Evolutionary conservation across 2,797 vertebrate species (phyloP), one percentile per base, ranked within the genome.

Genomic region (Sitta carolinensis): DNA sequence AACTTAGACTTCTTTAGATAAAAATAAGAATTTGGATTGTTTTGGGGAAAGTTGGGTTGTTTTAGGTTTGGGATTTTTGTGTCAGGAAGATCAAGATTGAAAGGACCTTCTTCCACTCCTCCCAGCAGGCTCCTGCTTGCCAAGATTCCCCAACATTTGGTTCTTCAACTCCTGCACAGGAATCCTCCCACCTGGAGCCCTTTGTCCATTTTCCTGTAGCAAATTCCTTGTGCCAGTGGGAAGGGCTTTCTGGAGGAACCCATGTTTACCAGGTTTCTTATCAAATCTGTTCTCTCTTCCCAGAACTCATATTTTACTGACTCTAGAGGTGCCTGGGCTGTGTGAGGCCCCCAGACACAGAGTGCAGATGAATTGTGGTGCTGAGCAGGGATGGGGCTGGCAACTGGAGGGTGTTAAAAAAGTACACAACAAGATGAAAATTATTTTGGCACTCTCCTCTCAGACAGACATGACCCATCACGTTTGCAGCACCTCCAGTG

Each of bases 321-420:
- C 23, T 47, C 52, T 57, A 27, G 64, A 57, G 45, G 23, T 13
- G 55, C 34, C 48, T 21, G 45, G 29, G 83, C 51, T 62, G 13
- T 1, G 0, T 0, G 0, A 40, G 32, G 25, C 29, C 42, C 66
- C 84, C 0, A 0, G 63, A 54, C 57, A 36, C 25, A 19, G 55
- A 27, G 21, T 4, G 29, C 55, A 79, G 77, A 20, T 1, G 3
- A 58, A 54, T 36, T 2, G 0, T 18, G 27, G 66, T 29, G 69
- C 66, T 66, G 40, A 9, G 77, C 36, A 74, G 54, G 57, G 42
- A 81, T 64, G 36, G 25, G 42, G 38, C 43, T 75, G 67, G 61
- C 27, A 57, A 51, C 77, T 66, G 63, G 62, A 89, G 29, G 15
- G 69, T 1, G 2, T 55, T 66, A n/a, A 69, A 58, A 80, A 78